Evolutionary conservation across 1,140 invertebrate genomes (phyloP).

Genomic region (Hesperophylax magnus): DNA sequence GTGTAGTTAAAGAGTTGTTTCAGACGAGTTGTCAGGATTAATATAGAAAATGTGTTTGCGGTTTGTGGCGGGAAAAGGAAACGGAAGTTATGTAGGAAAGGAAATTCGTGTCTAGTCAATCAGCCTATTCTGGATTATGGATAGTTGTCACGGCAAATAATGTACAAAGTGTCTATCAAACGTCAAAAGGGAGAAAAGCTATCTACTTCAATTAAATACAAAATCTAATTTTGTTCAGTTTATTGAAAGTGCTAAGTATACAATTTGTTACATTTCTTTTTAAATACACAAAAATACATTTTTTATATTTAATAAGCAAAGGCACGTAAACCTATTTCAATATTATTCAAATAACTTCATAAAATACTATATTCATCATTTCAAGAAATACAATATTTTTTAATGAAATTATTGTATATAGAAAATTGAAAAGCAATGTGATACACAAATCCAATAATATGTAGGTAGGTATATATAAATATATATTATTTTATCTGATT

Average conservation of each 20-base stretch:
- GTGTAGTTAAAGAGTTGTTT: no score
- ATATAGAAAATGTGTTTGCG: no score
- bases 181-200: background rate
- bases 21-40: no score
- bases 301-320: conserved; percentile 40
- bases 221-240: conserved; percentile 38
- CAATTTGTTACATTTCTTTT: conserved; percentile 37
- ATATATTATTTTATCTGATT: background rate
- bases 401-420: conserved; percentile 11
- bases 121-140: no score
- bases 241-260: conserved; percentile 46
- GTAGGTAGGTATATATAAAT: background rate
- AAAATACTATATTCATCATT: conserved; percentile 9
- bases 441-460: conserved; percentile 32
- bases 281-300: conserved; percentile 45
- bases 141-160: no score
- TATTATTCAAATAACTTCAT: conserved; percentile 5
- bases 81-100: no score
- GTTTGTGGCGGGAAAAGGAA: no score
- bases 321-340: conserved; percentile 28
- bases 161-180: background rate
- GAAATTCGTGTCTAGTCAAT: no score
- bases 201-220: conserved; percentile 41
- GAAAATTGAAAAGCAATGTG: conserved; percentile 30
- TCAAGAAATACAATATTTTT: conserved; percentile 6